A percentile compares a stretch with the other conserved stretches of the same genome.
Conservation (phyloP, 2,113 vertebrate species). For the Paratilapia polleni region DNA sequence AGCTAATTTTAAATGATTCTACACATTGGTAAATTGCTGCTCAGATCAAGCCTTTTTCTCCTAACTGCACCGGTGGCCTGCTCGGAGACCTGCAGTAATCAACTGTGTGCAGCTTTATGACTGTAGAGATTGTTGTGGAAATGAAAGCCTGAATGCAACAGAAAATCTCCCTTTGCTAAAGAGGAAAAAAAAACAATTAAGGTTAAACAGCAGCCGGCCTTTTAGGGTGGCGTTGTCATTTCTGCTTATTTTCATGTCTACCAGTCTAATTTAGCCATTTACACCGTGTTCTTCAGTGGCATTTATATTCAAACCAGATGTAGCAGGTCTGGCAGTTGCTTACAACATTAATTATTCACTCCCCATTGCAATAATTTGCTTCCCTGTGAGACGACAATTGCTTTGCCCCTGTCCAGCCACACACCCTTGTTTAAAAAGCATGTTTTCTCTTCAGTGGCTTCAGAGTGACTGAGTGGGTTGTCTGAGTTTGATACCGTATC, state of each 20-base stretch:
- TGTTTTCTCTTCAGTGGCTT: slow-evolving; percentile 14
- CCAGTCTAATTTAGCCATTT: slow-evolving; percentile 16
- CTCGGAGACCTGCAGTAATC: slow-evolving; percentile 3
- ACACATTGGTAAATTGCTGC: neutral
- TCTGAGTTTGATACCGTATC: slow-evolving; percentile 38
- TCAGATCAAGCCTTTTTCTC: neutral
- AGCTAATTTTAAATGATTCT: neutral
- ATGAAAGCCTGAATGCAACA: neutral
- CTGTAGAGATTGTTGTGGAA: slow-evolving; percentile 14
- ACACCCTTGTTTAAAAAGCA: slow-evolving; percentile 35
- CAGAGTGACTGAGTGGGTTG: slow-evolving; percentile 19
- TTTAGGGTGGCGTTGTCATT: neutral
- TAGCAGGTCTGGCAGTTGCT: slow-evolving; percentile 53
- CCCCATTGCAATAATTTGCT: slow-evolving; percentile 58
- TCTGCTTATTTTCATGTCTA: slow-evolving; percentile 20
- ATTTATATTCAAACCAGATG: slow-evolving; percentile 62
- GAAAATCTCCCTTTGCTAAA: neutral
- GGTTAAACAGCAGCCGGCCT: neutral
- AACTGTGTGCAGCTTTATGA: slow-evolving; percentile 11
- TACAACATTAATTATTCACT: slow-evolving; percentile 69
- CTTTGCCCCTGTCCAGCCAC: slow-evolving; percentile 41
- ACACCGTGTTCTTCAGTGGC: slow-evolving; percentile 19
- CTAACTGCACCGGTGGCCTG: neutral
- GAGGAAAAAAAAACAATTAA: neutral
- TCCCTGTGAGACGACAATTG: slow-evolving; percentile 61